Percentiles rank a stretch among this genome's conserved stretches.
phyloP scores from a whole-genome alignment of 2,797 vertebrate genomes.

The Cirrhinus mrigala region DNA sequence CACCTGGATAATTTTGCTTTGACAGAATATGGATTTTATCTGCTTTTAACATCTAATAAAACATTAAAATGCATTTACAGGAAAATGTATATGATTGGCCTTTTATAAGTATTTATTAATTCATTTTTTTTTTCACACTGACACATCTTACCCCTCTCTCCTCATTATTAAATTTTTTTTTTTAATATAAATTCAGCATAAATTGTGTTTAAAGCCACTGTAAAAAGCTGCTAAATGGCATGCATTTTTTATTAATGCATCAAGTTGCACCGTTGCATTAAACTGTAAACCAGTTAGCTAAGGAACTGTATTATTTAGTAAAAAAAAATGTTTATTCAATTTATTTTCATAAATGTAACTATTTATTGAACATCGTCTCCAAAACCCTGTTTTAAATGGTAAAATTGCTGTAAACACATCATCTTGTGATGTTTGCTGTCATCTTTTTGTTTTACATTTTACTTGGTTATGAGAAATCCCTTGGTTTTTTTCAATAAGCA shows the following conservation, averaged over 20 bases:
- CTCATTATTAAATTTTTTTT: neutral
- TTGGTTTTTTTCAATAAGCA: too few species aligned
- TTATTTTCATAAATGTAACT: too few species aligned
- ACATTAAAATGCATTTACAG: neutral
- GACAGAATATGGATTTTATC: neutral
- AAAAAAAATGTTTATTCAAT: neutral
- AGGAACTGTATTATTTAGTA: neutral
- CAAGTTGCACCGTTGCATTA: neutral
- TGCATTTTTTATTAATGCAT: neutral
- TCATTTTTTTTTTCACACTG: neutral
- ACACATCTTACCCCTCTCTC: neutral
- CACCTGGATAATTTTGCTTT: neutral
- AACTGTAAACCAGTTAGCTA: neutral
- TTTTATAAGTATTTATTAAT: neutral
- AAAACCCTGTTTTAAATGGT: neutral
- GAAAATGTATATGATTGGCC: neutral
- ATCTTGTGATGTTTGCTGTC: neutral
- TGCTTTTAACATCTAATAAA: too few species aligned
- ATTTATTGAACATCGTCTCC: neutral
- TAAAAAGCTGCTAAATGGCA: neutral
- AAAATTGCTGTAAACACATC: neutral
- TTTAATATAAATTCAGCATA: too few species aligned
- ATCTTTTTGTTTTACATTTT: neutral
- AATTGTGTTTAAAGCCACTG: neutral
- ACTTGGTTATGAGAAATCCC: neutral